phyloP scores from a whole-genome alignment of 2,888 invertebrate genomes.

The Oligia fasciuncula region DNA sequence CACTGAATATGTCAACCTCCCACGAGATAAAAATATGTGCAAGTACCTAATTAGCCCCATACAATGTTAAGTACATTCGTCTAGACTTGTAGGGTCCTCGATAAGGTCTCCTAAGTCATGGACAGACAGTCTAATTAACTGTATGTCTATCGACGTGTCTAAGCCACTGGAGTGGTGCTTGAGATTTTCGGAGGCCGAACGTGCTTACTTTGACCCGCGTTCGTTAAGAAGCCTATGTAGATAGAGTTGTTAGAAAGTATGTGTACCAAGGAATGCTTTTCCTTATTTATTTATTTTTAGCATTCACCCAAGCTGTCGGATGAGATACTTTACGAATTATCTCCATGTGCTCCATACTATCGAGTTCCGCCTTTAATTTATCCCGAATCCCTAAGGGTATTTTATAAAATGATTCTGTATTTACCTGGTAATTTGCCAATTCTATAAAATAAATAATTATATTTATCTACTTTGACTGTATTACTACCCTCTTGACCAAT shows the following conservation, averaged over 20 bases:
- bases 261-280: background rate
- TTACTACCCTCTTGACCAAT: too few relatives aligned
- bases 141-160: slow-evolving; percentile 44
- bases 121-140: slow-evolving; percentile 57
- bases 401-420: background rate
- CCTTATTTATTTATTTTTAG: background rate
- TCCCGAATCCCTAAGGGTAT: slow-evolving; percentile 1
- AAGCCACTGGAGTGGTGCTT: slow-evolving; percentile 35
- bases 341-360: background rate
- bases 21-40: background rate
- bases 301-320: slow-evolving; percentile 4
- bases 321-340: background rate
- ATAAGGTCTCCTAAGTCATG: slow-evolving; percentile 44
- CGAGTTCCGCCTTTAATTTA: background rate
- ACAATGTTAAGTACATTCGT: slow-evolving; percentile 22
- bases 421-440: background rate
- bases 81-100: slow-evolving; percentile 33
- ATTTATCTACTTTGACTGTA: background rate
- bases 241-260: background rate
- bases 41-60: slow-evolving; percentile 6
- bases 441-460: slow-evolving; percentile 4
- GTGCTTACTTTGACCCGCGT: slow-evolving; percentile 45
- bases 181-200: slow-evolving; percentile 39
- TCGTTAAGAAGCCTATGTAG: slow-evolving; percentile 10
- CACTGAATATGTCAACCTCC: background rate